Conservation (phyloP, 1,140 invertebrate genomes). For the Oncopodura yosiiana region DNA sequence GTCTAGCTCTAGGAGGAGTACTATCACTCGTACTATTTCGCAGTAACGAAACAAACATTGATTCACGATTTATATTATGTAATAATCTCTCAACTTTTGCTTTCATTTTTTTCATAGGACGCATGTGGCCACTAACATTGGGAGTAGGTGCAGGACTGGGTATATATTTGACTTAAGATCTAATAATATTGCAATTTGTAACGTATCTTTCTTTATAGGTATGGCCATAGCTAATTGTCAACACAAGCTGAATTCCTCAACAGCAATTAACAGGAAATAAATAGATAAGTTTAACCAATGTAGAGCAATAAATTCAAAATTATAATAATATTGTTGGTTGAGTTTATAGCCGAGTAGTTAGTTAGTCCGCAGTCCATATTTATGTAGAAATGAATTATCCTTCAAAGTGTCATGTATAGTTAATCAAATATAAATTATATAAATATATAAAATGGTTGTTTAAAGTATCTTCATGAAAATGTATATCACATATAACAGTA, state of each 20-base stretch:
- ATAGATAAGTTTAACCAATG: not conserved
- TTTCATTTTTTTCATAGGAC: constrained; percentile 12
- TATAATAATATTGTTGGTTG: not conserved
- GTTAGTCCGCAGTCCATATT: no score
- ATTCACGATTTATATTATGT: not conserved
- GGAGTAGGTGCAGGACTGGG: constrained; percentile 23
- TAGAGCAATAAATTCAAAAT: not conserved
- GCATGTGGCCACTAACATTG: constrained; percentile 23
- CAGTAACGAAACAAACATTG: constrained; percentile 1
- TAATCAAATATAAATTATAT: no score
- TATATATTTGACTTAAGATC: constrained; percentile 1
- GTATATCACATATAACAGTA: no score
- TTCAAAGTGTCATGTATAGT: no score
- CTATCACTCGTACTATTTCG: constrained; percentile 19
- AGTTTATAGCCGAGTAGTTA: no score
- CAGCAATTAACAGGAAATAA: constrained; percentile 3
- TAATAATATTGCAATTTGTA: not conserved
- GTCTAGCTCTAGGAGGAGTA: constrained; percentile 3
- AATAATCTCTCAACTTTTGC: not conserved
- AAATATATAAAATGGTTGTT: no score
- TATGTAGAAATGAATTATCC: no score
- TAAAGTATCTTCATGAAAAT: no score
- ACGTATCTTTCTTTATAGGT: not conserved
- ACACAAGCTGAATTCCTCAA: constrained; percentile 17
- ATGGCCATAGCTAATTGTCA: constrained; percentile 28